Conservation (phyloP, 2,797 vertebrate species). For the Chaunax sp. region DNA sequence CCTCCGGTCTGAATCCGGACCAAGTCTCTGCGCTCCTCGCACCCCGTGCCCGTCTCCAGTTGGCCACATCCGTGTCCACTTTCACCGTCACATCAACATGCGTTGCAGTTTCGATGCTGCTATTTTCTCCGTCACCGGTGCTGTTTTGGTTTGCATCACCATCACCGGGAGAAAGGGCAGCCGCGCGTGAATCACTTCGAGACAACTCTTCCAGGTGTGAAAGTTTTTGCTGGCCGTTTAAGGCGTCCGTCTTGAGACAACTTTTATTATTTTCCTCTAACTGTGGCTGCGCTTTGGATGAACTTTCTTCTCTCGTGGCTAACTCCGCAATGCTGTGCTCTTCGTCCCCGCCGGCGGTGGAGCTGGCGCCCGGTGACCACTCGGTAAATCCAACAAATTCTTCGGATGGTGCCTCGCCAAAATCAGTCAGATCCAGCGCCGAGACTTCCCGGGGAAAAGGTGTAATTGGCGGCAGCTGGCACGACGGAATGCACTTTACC, state of each 20-base stretch:
- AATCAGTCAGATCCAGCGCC: conserved; percentile 51
- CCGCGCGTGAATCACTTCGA: conserved; percentile 10
- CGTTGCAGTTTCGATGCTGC: conserved; percentile 18
- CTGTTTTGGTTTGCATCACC: conserved; percentile 20
- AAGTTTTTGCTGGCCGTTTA: conserved; percentile 61
- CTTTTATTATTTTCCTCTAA: conserved; percentile 32
- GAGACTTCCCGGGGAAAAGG: conserved; percentile 54
- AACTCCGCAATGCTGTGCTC: conserved; percentile 47
- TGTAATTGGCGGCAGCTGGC: conserved; percentile 64
- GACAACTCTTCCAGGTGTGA: conserved; percentile 17
- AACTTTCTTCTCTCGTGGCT: conserved; percentile 67
- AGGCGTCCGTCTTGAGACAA: conserved; percentile 36
- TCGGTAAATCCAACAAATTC: conserved; percentile 63
- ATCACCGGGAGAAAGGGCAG: background rate
- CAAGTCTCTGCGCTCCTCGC: conserved; percentile 74
- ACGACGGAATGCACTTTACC: conserved; percentile 84
- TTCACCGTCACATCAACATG: conserved; percentile 14
- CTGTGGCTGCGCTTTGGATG: conserved; percentile 48
- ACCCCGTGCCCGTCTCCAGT: conserved; percentile 54
- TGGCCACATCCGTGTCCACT: conserved; percentile 32
- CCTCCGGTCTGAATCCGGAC: conserved; percentile 66
- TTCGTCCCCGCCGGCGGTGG: conserved; percentile 25
- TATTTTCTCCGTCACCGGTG: background rate
- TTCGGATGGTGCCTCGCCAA: conserved; percentile 51
- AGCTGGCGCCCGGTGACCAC: conserved; percentile 23